Conservation (phyloP, 2,888 invertebrate species). For the Netelia melanura region DNA sequence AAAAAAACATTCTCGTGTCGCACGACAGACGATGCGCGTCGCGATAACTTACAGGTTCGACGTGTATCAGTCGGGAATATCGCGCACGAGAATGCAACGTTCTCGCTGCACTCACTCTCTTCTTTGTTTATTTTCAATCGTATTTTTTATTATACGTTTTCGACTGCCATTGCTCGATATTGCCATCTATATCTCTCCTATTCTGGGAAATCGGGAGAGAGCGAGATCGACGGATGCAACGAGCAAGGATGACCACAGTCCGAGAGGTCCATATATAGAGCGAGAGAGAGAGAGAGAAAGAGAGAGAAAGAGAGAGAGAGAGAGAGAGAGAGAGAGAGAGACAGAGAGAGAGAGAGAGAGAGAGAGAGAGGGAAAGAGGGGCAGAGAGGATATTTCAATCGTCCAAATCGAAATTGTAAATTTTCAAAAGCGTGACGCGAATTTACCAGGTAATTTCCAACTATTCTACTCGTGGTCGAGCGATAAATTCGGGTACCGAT, state of each 20-base stretch:
- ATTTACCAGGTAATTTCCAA: slow-evolving; percentile 67
- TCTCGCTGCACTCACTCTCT: slow-evolving; percentile 3
- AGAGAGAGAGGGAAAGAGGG: neutral
- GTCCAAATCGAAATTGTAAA: slow-evolving; percentile 66
- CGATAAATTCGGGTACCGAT: slow-evolving; percentile 71
- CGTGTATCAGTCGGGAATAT: slow-evolving; percentile 36
- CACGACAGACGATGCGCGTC: neutral
- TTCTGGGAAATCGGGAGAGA: neutral
- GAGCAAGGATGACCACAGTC: neutral
- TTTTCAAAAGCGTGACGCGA: slow-evolving; percentile 64
- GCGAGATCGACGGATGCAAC: neutral
- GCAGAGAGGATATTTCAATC: slow-evolving; percentile 53
- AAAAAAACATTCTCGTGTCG: slow-evolving; percentile 3
- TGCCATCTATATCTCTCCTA: neutral
- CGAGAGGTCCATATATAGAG: neutral
- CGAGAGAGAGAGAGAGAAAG: too few species aligned
- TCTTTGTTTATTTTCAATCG: slow-evolving; percentile 15
- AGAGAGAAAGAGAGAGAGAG: too few species aligned
- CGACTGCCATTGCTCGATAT: slow-evolving; percentile 7
- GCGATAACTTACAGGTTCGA: slow-evolving; percentile 10
- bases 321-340: too few species aligned
- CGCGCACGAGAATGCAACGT: slow-evolving; percentile 4
- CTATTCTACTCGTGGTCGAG: slow-evolving; percentile 71
- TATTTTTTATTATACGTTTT: slow-evolving; percentile 44
- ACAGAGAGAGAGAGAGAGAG: neutral